Evolutionary conservation across 2,888 invertebrate genomes (phyloP).

Genomic region (Automeris io): DNA sequence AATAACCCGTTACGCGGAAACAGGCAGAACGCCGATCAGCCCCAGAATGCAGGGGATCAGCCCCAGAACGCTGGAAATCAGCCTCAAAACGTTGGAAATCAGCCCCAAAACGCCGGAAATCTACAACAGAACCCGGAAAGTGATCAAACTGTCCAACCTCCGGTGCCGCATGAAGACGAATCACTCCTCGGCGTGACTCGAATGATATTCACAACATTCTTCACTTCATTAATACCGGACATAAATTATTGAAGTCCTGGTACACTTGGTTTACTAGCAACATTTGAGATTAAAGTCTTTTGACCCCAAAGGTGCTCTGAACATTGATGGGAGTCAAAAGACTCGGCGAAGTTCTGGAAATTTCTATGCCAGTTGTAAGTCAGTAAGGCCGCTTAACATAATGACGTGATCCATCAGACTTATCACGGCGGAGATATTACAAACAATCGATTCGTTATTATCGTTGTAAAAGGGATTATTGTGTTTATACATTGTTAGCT

Average conservation of each 20-base stretch:
- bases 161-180: conserved; percentile 31
- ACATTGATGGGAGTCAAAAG: too few relatives aligned
- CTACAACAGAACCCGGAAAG: conserved; percentile 1
- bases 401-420: too few relatives aligned
- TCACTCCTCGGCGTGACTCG: conserved; percentile 85
- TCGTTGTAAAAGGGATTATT: too few relatives aligned
- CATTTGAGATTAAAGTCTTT: too few relatives aligned
- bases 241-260: conserved; percentile 70
- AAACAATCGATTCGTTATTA: too few relatives aligned
- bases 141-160: conserved; percentile 11
- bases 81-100: conserved; percentile 9
- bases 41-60: conserved; percentile 9
- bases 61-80: background rate
- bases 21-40: conserved; percentile 9
- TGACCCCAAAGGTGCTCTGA: too few relatives aligned
- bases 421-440: too few relatives aligned
- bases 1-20: conserved; percentile 3
- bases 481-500: too few relatives aligned
- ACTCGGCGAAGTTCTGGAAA: too few relatives aligned
- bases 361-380: too few relatives aligned
- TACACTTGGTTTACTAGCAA: too few relatives aligned
- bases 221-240: conserved; percentile 95
- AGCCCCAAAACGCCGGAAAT: conserved; percentile 9
- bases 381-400: too few relatives aligned
- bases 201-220: conserved; percentile 95